Evolutionary conservation across 2,113 vertebrate species (phyloP), one percentile per base, ranked within the genome.

Genomic region (Serinus canaria): DNA sequence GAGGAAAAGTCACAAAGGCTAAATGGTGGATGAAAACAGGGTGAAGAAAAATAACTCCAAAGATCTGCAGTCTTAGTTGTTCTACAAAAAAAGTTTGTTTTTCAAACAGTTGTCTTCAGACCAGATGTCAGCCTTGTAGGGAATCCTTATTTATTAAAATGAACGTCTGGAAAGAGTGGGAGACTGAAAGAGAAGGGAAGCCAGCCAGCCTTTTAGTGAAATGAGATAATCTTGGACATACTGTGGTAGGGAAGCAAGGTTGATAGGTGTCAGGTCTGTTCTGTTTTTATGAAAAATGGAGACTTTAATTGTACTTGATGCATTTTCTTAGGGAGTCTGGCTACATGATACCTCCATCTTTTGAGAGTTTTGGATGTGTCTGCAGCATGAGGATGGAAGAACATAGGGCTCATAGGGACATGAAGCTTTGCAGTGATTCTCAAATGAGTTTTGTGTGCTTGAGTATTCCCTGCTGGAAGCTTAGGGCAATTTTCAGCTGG

Each of bases 401-500:
- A 31, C 4, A 2, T 8, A 31, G 68, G 31, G 23, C 19, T 78
- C 0, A 0, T 17, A 63, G 60, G 16, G 12, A 66, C 14, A 6
- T 28, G 39, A 81, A 72, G 44, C 46, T 81, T 79, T 83, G 24
- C 53, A 64, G 33, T 3, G 5, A 78, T 94, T 87, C 62, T 84
- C 3, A 6, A n/a, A 83, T 24, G 59, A 53, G 53, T 58, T n/a
- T 72, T 56, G 7, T 44, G 23, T 49, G 44, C 47, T 76, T 33
- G 50, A 76, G 25, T 50, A 30, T 83, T 86, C 63, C 39, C 25
- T 17, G 4, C 39, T 76, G 44, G 53, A 67, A 39, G 15, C 6
- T 87, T 44, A 47, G 43, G 30, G 49, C 2, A 5, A 28, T 80
- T 80, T 87, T 91, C 49, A 55, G 12, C 43, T 37, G 53, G 30